Conservation (phyloP, 2,888 invertebrate species). For the Euclidia mi region DNA sequence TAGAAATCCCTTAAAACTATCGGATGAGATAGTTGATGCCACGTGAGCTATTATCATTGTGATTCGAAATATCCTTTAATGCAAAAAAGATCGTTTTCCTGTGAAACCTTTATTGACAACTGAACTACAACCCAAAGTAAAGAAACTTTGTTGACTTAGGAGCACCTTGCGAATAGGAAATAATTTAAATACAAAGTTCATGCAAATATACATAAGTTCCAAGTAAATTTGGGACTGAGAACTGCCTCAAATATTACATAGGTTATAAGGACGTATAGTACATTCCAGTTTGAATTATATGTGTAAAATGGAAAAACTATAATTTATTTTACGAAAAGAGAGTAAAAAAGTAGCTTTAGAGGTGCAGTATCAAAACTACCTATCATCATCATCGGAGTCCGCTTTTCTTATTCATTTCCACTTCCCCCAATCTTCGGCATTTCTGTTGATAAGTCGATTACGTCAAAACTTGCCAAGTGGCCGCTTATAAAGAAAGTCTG, state of each 20-base stretch:
- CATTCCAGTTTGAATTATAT: too few relatives aligned
- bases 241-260: constrained; percentile 6
- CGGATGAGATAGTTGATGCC: background rate
- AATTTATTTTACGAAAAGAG: too few relatives aligned
- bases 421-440: too few relatives aligned
- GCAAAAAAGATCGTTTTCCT: constrained; percentile 4
- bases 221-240: constrained; percentile 7
- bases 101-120: constrained; percentile 3
- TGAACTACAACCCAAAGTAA: constrained; percentile 23
- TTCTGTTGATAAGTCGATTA: too few relatives aligned
- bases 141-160: constrained; percentile 47
- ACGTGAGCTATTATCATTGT: background rate
- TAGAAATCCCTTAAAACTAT: constrained; percentile 9
- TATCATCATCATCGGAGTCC: too few relatives aligned
- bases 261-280: background rate
- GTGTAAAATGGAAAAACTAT: too few relatives aligned
- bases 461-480: too few relatives aligned
- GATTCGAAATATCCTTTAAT: constrained; percentile 5
- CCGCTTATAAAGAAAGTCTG: too few relatives aligned
- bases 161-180: constrained; percentile 37
- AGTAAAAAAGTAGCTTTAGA: too few relatives aligned
- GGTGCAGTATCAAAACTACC: too few relatives aligned
- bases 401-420: too few relatives aligned
- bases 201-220: constrained; percentile 37
- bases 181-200: constrained; percentile 36